Conservation (phyloP, 2,888 invertebrate species). For the Cataglyphis livida region DNA sequence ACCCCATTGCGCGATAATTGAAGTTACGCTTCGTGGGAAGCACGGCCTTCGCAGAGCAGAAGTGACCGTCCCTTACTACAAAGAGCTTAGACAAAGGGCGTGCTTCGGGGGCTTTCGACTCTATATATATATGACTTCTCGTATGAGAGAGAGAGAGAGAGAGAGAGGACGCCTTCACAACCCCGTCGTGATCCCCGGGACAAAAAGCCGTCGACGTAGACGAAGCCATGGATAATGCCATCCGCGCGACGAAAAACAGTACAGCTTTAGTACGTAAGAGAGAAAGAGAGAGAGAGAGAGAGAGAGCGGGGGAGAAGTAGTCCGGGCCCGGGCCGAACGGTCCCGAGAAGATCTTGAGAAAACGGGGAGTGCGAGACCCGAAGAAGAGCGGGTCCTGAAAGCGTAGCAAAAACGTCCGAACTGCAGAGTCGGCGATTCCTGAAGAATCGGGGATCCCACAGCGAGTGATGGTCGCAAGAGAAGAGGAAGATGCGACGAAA, state of each 20-base stretch:
- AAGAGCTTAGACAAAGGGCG: constrained; percentile 38
- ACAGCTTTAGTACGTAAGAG: constrained; percentile 29
- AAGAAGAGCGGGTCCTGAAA: constrained; percentile 49
- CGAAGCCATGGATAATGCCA: constrained; percentile 63
- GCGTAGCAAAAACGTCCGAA: constrained; percentile 78
- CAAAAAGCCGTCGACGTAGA: constrained; percentile 73
- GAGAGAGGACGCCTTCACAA: constrained; percentile 19
- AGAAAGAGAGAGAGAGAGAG: constrained; percentile 24
- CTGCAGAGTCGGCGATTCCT: constrained; percentile 75
- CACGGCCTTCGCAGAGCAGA: constrained; percentile 26
- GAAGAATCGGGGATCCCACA: constrained; percentile 73
- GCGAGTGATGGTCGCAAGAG: constrained; percentile 64
- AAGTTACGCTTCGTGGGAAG: constrained; percentile 53
- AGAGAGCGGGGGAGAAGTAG: constrained; percentile 22
- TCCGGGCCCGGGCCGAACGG: background rate
- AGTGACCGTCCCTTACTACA: constrained; percentile 8
- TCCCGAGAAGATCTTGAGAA: constrained; percentile 10
- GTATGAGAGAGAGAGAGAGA: background rate
- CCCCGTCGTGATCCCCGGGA: constrained; percentile 62
- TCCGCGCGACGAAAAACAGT: constrained; percentile 37
- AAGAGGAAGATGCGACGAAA: constrained; percentile 46
- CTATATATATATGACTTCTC: constrained; percentile 35
- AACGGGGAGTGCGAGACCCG: constrained; percentile 34
- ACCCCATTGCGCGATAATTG: constrained; percentile 50
- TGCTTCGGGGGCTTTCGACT: constrained; percentile 38